Percentiles rank a stretch among this genome's conserved stretches.
These are phyloP conservation scores for Ctenomys sociabilis DNA, from an alignment of 2,113 vertebrate genomes.

Conservation along the genomic window DNA sequence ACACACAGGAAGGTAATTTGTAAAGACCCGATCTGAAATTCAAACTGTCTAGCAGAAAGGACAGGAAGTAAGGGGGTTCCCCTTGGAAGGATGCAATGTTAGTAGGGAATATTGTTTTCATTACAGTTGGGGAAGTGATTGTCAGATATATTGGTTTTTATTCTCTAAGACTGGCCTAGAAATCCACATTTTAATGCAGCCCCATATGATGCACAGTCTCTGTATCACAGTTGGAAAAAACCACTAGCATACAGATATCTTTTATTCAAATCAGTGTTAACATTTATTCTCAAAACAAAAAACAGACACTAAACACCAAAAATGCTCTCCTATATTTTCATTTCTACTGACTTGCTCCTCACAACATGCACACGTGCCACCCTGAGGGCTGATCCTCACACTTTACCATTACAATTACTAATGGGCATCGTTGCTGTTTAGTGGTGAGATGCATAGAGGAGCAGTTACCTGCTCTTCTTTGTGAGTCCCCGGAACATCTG, in stretches of 20 bases:
- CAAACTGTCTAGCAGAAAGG: not conserved
- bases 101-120: not conserved
- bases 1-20: not conserved
- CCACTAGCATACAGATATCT: not conserved
- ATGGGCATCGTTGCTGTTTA: constrained; percentile 14
- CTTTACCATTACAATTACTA: not conserved
- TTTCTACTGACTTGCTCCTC: not conserved
- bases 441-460: constrained; percentile 9
- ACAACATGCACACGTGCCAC: not conserved
- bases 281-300: not conserved
- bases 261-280: constrained; percentile 54
- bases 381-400: not conserved
- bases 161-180: not conserved
- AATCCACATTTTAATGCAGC: constrained; percentile 26
- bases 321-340: not conserved
- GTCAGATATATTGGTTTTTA: not conserved
- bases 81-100: not conserved
- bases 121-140: constrained; percentile 7
- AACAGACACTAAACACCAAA: not conserved
- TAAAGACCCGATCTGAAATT: constrained; percentile 7
- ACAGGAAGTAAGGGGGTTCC: not conserved
- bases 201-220: not conserved
- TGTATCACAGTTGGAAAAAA: not conserved
- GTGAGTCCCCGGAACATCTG: constrained; percentile 66
- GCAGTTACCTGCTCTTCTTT: constrained; percentile 52